Evolutionary conservation across 2,888 invertebrate genomes (phyloP).

Genomic region (Catocala sponsa): DNA sequence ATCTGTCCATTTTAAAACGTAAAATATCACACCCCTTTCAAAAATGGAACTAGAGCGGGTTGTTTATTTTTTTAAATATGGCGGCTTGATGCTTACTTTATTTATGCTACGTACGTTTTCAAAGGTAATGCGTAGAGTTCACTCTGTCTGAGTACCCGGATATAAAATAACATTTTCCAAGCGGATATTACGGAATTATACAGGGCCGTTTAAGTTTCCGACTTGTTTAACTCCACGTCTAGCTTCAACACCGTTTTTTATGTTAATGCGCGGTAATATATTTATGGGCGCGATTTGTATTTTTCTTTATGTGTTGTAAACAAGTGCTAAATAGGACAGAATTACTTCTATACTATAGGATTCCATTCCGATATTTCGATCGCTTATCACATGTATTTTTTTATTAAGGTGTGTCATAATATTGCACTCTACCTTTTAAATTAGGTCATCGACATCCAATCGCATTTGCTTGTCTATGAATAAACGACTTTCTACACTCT

Average conservation of each 20-base stretch:
- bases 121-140: conserved; percentile 47
- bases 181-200: conserved; percentile 64
- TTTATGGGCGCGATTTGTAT: conserved; percentile 28
- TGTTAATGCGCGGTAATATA: conserved; percentile 33
- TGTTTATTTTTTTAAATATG: conserved; percentile 11
- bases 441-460: conserved; percentile 31
- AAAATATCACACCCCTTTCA: conserved; percentile 5
- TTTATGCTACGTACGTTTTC: conserved; percentile 23
- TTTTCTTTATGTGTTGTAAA: conserved; percentile 18
- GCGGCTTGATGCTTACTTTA: conserved; percentile 11
- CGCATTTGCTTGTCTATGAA: conserved; percentile 40
- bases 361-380: too few species aligned
- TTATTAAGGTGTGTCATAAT: not conserved
- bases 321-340: not conserved
- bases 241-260: conserved; percentile 34
- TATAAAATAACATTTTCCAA: conserved; percentile 47
- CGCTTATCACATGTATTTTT: not conserved
- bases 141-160: conserved; percentile 31
- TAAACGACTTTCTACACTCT: conserved; percentile 28
- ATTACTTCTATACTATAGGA: not conserved
- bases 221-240: conserved; percentile 55
- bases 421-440: conserved; percentile 15
- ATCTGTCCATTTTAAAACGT: not conserved
- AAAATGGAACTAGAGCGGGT: conserved; percentile 9
- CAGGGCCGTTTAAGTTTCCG: conserved; percentile 58